A percentile compares a stretch with the other conserved stretches of the same genome.
phyloP scores from a whole-genome alignment of 2,888 invertebrate species.

The Crossocerus cetratus region DNA sequence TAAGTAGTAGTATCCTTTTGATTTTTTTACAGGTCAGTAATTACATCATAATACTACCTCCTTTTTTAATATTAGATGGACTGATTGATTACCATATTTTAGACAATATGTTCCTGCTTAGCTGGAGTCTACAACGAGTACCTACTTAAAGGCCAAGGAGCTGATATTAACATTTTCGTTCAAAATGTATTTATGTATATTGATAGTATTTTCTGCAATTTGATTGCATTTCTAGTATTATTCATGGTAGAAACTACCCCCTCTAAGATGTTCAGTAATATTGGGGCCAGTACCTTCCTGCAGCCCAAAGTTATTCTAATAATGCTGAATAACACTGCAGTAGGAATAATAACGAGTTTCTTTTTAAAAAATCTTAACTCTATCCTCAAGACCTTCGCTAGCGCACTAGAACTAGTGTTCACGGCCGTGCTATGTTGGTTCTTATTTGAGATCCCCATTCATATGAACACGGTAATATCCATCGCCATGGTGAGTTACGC shows the following conservation, averaged over 20 bases:
- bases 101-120: constrained; percentile 94
- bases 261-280: constrained; percentile 80
- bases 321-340: constrained; percentile 91
- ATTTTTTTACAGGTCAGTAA: constrained; percentile 77
- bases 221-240: constrained; percentile 81
- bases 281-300: constrained; percentile 79
- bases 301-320: constrained; percentile 87
- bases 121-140: constrained; percentile 98
- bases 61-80: constrained; percentile 1
- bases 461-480: constrained; percentile 88
- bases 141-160: constrained; percentile 90
- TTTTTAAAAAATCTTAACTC: constrained; percentile 95
- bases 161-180: constrained; percentile 91
- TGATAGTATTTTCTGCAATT: constrained; percentile 95
- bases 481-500: constrained; percentile 90
- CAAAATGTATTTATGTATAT: constrained; percentile 98
- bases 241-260: constrained; percentile 81
- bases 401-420: constrained; percentile 93
- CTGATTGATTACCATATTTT: constrained; percentile 63
- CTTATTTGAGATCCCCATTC: constrained; percentile 90
- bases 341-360: constrained; percentile 96
- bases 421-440: constrained; percentile 93
- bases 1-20: constrained; percentile 72
- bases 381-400: constrained; percentile 96
- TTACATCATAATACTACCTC: background rate